Evolutionary conservation across 2,113 vertebrate genomes (phyloP), one percentile per base, ranked within the genome.

Genomic region (Columbina picui): DNA sequence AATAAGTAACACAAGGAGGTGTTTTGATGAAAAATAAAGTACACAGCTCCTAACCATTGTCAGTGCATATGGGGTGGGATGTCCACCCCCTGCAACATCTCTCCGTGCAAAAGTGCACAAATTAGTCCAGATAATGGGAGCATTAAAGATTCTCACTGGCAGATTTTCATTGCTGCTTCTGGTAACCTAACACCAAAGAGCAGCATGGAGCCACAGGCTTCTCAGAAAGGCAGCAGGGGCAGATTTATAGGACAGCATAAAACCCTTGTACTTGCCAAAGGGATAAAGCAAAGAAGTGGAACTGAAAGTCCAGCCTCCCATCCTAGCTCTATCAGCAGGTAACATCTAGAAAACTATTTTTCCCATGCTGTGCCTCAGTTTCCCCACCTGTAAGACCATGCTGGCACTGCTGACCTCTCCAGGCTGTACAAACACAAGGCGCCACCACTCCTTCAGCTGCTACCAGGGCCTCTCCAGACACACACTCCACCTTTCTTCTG

Each of bases 31-130:
- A 36, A 16, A 82, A 50, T 4, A 59, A 70, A 45, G 12, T 12
- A 17, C 4, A 1, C 22, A 47, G 25, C 43, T 80, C 71, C 11
- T 50, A 23, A 17, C 8, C 56, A 52, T 52, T 55, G 26, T 18
- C 32, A 52, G 59, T 6, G 34, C 15, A 10, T 11, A 1, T 1
- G 15, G 29, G 14, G 36, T 10, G 36, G 2, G 12, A 30, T n/a
- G 14, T 22, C 59, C 15, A 70, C 52, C 70, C 50, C 41, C 22
- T 22, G 18, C 49, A 77, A 34, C 14, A 14, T 8, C 59, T 17
- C 50, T 61, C 32, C 63, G 15, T 2, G 26, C 25, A 77, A 68
- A 80, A 14, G 16, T 21, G 22, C 4, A 34, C 43, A 70, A 22
- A 92, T 47, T 36, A 81, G 34, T 39, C 29, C 38, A 70, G 9